Evolutionary conservation across 1,140 invertebrate species (phyloP), one percentile per base, ranked within the genome.

Genomic region (Campoletis sonorensis): DNA sequence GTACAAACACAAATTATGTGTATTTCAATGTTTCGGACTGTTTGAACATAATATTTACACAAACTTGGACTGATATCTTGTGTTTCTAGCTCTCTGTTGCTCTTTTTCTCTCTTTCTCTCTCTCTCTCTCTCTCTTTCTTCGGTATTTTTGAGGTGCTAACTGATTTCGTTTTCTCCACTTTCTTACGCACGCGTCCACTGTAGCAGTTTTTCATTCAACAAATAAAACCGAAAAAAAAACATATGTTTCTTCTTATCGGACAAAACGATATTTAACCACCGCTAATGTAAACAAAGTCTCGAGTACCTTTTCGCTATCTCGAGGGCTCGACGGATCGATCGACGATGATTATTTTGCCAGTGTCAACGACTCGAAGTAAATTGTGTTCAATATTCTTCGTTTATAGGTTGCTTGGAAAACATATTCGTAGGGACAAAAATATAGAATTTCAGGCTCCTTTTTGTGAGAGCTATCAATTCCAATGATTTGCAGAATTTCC

Each of bases 41-140:
- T 87, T 89, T 87, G 85, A 87, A 82, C 86, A 88, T 87, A 88
- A 89, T 89, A 89, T 89, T 89, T 89, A 87, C 87, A 81, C 84
- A 84, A 73, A 54, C 21, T 23, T 49, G 13, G 45, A 49, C 33
- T 77, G 81, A 82, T 87, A 33, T 33, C 30, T 33, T 33, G 2
- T 33, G 3, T 33, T 33, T 33, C 30, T 2, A 33, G 30, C 30
- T 33, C 30, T 33, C 30, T 33, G 30, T 33, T 33, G 30, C 30
- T 33, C 30, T 33, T 33, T 33, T 4, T 33, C 30, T 4, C 7
- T 7, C 3, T 33, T 7, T 33, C 30, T 33, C 30, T 33, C n/a
- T n/a, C 30, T 33, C 30, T 33, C 7, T 33, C 2, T 33, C 30
- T 4, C 7, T 7, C 3, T 33, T 7, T 33, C 30, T 33, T 7